Percentiles rank a stretch among this genome's conserved stretches.
Evolutionary conservation across 2,888 invertebrate genomes (phyloP).

Genomic region (Mystacides longicornis): DNA sequence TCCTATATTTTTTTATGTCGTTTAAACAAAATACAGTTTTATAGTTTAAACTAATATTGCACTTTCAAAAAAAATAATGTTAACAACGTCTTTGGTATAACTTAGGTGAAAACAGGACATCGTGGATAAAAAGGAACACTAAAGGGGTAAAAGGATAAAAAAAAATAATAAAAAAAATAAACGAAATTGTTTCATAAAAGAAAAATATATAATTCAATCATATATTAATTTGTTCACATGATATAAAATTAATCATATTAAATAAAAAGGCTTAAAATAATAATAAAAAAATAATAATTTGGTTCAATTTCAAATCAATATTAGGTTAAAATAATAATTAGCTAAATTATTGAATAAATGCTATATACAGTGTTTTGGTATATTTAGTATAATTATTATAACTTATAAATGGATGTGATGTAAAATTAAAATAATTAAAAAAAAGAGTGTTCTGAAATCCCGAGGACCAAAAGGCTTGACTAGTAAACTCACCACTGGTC

Average conservation of each 20-base stretch:
- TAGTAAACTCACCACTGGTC: slow-evolving; percentile 27
- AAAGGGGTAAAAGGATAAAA: slow-evolving; percentile 22
- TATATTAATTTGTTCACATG: slow-evolving; percentile 21
- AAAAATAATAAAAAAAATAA: slow-evolving; percentile 38
- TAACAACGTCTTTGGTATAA: too few relatives aligned
- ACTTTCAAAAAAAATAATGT: too few relatives aligned
- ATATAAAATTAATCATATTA: too few relatives aligned
- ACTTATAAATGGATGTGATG: slow-evolving; percentile 8
- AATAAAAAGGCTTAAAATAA: slow-evolving; percentile 37
- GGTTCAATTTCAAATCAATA: slow-evolving; percentile 11
- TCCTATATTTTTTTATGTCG: too few relatives aligned
- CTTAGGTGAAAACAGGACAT: too few relatives aligned
- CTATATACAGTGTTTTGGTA: slow-evolving; percentile 18
- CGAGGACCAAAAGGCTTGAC: slow-evolving; percentile 26
- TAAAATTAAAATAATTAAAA: slow-evolving; percentile 15
- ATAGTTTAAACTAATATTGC: too few relatives aligned
- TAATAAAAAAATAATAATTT: slow-evolving; percentile 16
- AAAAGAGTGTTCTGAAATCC: slow-evolving; percentile 23
- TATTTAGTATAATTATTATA: slow-evolving; percentile 13
- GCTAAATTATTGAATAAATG: slow-evolving; percentile 15
- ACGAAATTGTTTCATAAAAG: slow-evolving; percentile 40
- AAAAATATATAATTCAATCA: slow-evolving; percentile 30
- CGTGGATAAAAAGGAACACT: background rate
- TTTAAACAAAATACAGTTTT: too few relatives aligned
- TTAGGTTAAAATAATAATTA: slow-evolving; percentile 2